Base-by-base conservation (phyloP, 2,113 vertebrate species). In the Mormyrus lacerda region DNA sequence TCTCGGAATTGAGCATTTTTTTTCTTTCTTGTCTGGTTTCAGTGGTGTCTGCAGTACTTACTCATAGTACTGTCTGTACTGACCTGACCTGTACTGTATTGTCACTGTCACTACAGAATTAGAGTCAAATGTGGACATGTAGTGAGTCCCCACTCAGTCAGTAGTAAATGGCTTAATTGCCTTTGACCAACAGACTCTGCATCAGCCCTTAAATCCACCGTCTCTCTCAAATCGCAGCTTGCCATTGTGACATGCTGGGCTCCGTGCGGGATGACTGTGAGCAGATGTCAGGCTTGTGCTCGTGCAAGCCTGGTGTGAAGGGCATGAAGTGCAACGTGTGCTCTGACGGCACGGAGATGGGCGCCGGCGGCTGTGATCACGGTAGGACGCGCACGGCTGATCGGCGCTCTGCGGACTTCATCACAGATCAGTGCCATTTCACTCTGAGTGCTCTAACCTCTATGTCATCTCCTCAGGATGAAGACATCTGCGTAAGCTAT, bases 231-330 rank as follows among this genome's bases (percentile, higher is more conserved):
- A 24, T 85, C 88, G n/a, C 93, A 99, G 98, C 98, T 1, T 99
- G 98, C 90, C 96, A 95, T 94, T 99, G 98, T 0, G 97, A 99
- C 90, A 94, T 97, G 0, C 92, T 93, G 27, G 98, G 98, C 0
- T 97, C 98, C 0, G 97, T 99, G 85, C 96, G 98, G 0, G 98
- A 99, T 0, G 98, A 99, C 96, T 99, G 98, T 0, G 98, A 99
- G 93, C 98, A 99, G 96, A 99, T 99, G 98, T 96, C 98, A 0
- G 98, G 98, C 0, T 94, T 99, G 91, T 99, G 98, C 93, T 98
- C 98, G 73, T 99, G 98, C 90, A 98, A 97, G 94, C 95, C 96
- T 0, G 97, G 97, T 2, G 96, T 98, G 90, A 98, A 96, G 1
- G 98, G 98, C 87, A 97, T 98, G 95, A 99, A 99, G 89, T 99